Conservation (phyloP, 1,140 invertebrate genomes). For the Procambarus clarkii region DNA sequence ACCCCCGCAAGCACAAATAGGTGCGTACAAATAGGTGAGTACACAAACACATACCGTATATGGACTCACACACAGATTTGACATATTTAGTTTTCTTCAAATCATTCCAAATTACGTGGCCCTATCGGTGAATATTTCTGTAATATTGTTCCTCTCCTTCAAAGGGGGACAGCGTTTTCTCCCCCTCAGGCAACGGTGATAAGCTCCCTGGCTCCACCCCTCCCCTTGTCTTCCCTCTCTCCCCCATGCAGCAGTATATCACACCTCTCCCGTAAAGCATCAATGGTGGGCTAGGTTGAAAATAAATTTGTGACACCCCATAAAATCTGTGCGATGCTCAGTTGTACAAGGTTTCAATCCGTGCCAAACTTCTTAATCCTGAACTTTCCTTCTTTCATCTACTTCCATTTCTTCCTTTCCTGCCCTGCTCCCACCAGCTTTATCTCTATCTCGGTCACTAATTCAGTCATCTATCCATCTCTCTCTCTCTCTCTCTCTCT, state of each 20-base stretch:
- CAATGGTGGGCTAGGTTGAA: conserved; percentile 30
- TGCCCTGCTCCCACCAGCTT: background rate
- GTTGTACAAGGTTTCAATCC: conserved; percentile 19
- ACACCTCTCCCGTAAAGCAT: conserved; percentile 49
- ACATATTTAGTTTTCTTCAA: no score
- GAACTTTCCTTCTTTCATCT: background rate
- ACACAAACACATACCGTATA: no score
- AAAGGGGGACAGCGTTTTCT: conserved; percentile 6
- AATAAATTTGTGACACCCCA: conserved; percentile 58
- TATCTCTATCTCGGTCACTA: background rate
- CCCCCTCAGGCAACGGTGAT: conserved; percentile 17
- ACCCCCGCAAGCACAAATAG: no score
- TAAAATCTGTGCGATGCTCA: conserved; percentile 25
- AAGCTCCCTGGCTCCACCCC: background rate
- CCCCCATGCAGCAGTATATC: background rate
- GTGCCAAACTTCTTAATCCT: background rate
- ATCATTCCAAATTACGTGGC: background rate
- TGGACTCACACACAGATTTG: no score
- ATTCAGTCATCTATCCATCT: background rate
- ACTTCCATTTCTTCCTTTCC: background rate
- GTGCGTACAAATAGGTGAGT: no score
- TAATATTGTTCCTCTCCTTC: conserved; percentile 8
- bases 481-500: background rate
- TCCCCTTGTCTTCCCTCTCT: background rate
- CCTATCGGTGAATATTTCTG: conserved; percentile 33